Evolutionary conservation across 1,140 invertebrate genomes (phyloP), one percentile per base, ranked within the genome.

Genomic region (Euglossa dilemma): DNA sequence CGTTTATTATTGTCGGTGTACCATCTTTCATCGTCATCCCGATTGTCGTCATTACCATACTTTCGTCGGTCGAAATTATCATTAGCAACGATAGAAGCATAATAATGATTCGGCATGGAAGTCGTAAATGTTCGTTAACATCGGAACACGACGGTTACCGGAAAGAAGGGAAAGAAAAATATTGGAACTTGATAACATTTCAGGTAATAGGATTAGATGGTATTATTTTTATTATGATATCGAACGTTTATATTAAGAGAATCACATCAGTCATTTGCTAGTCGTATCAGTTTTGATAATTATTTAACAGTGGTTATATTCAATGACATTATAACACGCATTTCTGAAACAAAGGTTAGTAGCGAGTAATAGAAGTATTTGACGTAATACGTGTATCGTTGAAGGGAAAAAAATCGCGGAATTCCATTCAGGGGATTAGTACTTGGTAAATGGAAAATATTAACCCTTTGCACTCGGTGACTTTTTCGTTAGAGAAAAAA

Each of bases 261-360:
- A 89, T 84, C 92, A 89, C 92, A 94, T 94, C 93, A 94, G 93
- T 94, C 94, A 94, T 93, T 94, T 93, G 92, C 94, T 94, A 94
- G 94, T 94, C 94, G 92, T 91, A 90, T 93, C 93, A 91, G 88
- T 93, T 92, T 85, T 91, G 86, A 92, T 93, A 92, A 88, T 86
- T 91, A 90, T 89, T 86, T 81, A 86, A 92, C 87, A 86, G 77
- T 80, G 77, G 7, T 74, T 54, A 47, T 47, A 50, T 50, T n/a
- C 25, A n/a, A 64, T 64, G 45, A 47, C 52, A 75, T 50, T 75
- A n/a, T 50, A 63, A 63, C 6, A 14, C 45, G 72, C 63, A 64
- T 81, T 76, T 81, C 20, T 47, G 14, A 67, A 81, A 28, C 61
- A 47, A 70, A 18, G 11, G 1, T n/a, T n/a, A 20, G 50, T 23